Evolutionary conservation across 2,113 vertebrate species (phyloP).

Genomic region (Toxotes jaculatrix): DNA sequence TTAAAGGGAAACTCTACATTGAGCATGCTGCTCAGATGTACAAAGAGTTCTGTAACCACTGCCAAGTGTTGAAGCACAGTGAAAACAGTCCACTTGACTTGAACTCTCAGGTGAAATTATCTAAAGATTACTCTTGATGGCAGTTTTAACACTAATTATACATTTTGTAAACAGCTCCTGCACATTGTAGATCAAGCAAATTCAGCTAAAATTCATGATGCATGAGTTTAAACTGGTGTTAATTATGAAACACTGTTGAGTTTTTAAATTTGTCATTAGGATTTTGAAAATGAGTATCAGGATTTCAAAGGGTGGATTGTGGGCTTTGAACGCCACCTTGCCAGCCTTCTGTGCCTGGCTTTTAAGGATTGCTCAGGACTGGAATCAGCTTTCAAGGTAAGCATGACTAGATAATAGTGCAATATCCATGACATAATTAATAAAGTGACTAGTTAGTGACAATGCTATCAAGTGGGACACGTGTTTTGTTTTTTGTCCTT

Average conservation of each 20-base stretch:
- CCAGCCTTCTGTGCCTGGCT: constrained; percentile 82
- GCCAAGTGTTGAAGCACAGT: constrained; percentile 80
- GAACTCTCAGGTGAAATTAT: constrained; percentile 77
- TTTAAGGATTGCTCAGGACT: constrained; percentile 86
- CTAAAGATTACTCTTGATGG: not conserved
- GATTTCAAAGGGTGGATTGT: constrained; percentile 83
- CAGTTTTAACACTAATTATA: not conserved
- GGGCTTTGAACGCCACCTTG: constrained; percentile 84
- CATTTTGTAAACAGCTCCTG: not conserved
- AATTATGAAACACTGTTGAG: constrained; percentile 4
- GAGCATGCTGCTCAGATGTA: constrained; percentile 78
- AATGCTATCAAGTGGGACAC: not conserved
- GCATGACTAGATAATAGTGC: not conserved
- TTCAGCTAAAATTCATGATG: constrained; percentile 1
- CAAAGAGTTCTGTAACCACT: constrained; percentile 81
- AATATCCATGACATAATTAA: not conserved
- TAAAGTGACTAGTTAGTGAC: not conserved
- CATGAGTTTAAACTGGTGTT: not conserved
- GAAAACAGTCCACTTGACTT: constrained; percentile 76
- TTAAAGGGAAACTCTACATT: constrained; percentile 81
- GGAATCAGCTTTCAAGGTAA: constrained; percentile 88
- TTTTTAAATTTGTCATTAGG: constrained; percentile 63
- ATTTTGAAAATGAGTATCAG: constrained; percentile 83
- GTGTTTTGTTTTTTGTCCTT: constrained; percentile 36
- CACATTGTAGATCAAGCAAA: not conserved